A percentile compares a stretch with the other conserved stretches of the same genome.
phyloP scores from a whole-genome alignment of 2,888 invertebrate genomes.

The Ceraclea dissimilis region DNA sequence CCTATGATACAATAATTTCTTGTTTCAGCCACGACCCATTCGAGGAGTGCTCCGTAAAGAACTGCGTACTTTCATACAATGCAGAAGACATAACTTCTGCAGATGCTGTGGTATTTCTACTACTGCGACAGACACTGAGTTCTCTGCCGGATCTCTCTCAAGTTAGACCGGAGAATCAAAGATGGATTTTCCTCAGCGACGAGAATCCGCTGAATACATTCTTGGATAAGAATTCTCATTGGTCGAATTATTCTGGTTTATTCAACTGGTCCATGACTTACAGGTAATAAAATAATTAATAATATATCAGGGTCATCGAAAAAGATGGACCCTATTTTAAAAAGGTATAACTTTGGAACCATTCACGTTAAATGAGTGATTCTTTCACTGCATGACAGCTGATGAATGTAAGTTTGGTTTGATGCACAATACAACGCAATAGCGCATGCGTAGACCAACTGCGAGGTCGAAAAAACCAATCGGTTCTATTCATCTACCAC shows the following conservation, averaged over 20 bases:
- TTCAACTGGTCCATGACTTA: conserved; percentile 70
- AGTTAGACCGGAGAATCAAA: conserved; percentile 42
- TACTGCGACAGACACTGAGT: conserved; percentile 41
- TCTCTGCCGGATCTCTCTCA: conserved; percentile 44
- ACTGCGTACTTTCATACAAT: conserved; percentile 54
- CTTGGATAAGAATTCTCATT: conserved; percentile 32
- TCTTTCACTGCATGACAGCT: background rate
- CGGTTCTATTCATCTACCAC: no score
- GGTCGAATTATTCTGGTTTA: conserved; percentile 46
- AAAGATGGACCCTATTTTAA: no score
- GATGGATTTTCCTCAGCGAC: conserved; percentile 64
- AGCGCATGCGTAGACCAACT: no score
- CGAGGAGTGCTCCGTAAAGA: conserved; percentile 50
- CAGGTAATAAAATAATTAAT: conserved; percentile 40
- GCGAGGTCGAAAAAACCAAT: no score
- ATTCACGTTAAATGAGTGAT: no score
- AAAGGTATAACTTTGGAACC: no score
- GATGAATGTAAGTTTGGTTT: background rate
- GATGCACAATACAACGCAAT: no score
- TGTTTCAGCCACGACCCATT: conserved; percentile 49
- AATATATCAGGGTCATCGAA: background rate
- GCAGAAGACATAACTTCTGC: conserved; percentile 41
- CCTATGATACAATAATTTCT: no score
- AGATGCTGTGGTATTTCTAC: conserved; percentile 54
- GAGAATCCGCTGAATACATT: conserved; percentile 59